Base-by-base conservation (phyloP, 2,797 vertebrate genomes). In the Coccyzus lansbergi region DNA sequence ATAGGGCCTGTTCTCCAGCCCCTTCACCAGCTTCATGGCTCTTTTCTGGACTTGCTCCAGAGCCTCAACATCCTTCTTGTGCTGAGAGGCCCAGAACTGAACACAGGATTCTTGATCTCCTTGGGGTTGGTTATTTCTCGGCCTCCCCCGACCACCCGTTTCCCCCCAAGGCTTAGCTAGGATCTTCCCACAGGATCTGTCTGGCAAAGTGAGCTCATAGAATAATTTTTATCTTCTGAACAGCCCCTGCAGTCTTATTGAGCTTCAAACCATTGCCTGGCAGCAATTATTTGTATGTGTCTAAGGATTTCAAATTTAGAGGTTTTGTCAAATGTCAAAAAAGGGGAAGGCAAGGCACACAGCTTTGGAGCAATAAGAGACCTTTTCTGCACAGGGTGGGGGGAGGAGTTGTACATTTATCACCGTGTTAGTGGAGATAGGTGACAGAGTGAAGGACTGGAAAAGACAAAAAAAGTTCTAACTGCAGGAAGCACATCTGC, bases 401-500 rank as follows among this genome's bases (percentile, higher is more conserved):
- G 86, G 65, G 64, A 79, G 28, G 9, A 55, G 11, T 44, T 16
- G 42, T 31, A 51, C 64, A 77, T 85, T 81, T 38, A 58, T 44
- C 31, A 6, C 26, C 29, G 3, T 74, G 42, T 31, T 85, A 79
- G 62, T 79, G 69, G 58, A 92, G 31, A 65, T 26, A 81, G 40
- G 55, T 51, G 56, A 65, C 36, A 68, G 38, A 77, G 40, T 28
- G 38, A 77, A 96, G 49, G 94, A 83, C 13, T 26, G 40, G 44
- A 70, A 88, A 83, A 94, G 33, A 34, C 29, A 86, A 86, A 88
- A 58, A 59, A 15, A 51, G 8, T 75, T 79, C 59, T 44, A 83
- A 48, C 40, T 48, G 59, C 64, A 88, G 63, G 65, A 93, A 88
- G 40, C 67, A 81, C 92, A 96, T 80, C 82, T 94, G 93, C 86